Evolutionary conservation across 2,797 vertebrate species (phyloP), one percentile per base, ranked within the genome.

Genomic region (Takifugu ocellatus): DNA sequence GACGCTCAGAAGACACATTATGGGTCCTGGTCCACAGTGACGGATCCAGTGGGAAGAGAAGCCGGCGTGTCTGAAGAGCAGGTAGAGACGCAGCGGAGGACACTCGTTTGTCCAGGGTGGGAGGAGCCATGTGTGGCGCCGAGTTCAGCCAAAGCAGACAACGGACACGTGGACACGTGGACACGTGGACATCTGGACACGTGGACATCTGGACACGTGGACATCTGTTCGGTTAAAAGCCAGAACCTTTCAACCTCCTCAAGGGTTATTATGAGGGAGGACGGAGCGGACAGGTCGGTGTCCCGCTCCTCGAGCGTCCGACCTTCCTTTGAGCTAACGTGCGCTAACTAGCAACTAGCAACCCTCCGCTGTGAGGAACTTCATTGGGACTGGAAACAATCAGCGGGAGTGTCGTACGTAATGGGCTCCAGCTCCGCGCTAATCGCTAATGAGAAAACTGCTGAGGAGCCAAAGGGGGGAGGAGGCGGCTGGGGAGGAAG

Each of bases 371-470:
- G 83, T 81, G 78, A 83, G 79, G 84, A 87, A 88, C 88, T 90
- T 90, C 87, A 89, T 89, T 90, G 89, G 84, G n/a, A n/a, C 84
- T 89, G 85, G 84, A 88, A 90, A 89, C 85, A 90, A 90, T 89
- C 89, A 90, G 84, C 56, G 63, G 50, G 67, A 81, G 80, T 78
- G 84, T 86, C 55, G 62, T 88, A 84, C 83, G 85, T 88, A 86
- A 90, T 88, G 78, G 87, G 81, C 83, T 88, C 81, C 84, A 87
- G 87, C 87, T 88, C 83, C 84, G 84, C 79, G 87, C 86, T 85
- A 85, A 89, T 90, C 86, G 76, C 84, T 89, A 90, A 89, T 89
- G 88, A 88, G 87, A 88, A 88, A 89, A 87, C 83, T 84, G 86
- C 78, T 69, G 72, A 66, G 67, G 78, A 75, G 71, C 69, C 63